Percentiles rank a stretch among this genome's conserved stretches.
Conservation (phyloP, 2,113 vertebrate genomes). For the Ursus arctos region DNA sequence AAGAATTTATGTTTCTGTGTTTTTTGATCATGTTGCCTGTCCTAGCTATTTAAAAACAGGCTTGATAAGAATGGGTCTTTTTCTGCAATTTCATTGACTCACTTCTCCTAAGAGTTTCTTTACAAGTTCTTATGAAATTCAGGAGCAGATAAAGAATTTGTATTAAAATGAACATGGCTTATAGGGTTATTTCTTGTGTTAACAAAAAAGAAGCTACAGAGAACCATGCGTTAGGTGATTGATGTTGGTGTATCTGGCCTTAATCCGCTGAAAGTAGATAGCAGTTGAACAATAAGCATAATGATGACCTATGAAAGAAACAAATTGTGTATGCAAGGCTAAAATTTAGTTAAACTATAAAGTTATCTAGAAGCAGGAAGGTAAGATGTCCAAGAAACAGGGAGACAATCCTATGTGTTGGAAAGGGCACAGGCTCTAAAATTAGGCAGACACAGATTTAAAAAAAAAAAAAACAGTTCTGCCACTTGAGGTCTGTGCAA, state of each 20-base stretch:
- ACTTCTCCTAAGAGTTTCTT: background rate
- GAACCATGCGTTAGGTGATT: background rate
- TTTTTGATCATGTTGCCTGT: background rate
- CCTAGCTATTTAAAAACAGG: slow-evolving; percentile 1
- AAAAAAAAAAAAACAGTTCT: background rate
- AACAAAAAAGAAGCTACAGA: background rate
- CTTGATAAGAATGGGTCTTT: background rate
- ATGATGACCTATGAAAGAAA: background rate
- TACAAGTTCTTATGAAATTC: background rate
- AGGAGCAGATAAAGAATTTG: background rate
- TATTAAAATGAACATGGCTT: background rate
- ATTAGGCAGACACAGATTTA: background rate
- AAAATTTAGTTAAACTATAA: background rate
- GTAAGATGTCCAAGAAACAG: background rate
- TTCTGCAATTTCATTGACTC: background rate
- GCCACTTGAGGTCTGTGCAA: background rate
- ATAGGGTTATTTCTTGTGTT: background rate
- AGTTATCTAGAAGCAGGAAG: slow-evolving; percentile 25
- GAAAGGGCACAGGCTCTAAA: background rate
- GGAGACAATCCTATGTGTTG: background rate
- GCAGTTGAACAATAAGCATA: background rate
- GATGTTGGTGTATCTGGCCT: background rate
- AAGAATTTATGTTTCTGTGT: background rate
- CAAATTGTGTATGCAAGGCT: background rate
- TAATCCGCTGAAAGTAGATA: background rate